Evolutionary conservation across 2,113 vertebrate species (phyloP).

Genomic region (Seriola aureovittata): DNA sequence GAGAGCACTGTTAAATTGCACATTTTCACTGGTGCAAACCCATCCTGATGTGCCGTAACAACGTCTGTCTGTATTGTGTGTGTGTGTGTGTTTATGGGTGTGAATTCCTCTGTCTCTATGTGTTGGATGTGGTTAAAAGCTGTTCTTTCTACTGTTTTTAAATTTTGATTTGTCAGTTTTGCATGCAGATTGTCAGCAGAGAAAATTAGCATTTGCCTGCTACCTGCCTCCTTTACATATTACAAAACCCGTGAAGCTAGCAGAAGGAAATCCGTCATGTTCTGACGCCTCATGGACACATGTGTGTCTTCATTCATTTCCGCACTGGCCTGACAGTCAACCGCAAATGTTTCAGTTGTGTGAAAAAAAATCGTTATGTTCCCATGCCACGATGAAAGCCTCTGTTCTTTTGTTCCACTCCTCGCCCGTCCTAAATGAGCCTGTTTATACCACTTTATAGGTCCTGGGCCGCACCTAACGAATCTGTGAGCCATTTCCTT

Average conservation of each 20-base stretch:
- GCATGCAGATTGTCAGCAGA: background rate
- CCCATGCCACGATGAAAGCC: background rate
- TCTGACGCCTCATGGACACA: background rate
- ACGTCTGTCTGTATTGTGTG: background rate
- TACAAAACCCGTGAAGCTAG: background rate
- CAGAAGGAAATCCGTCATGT: conserved; percentile 15
- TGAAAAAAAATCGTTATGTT: background rate
- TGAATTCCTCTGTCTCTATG: background rate
- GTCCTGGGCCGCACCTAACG: conserved; percentile 8
- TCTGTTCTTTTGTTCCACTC: conserved; percentile 11
- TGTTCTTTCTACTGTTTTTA: conserved; percentile 11
- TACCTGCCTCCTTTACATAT: background rate
- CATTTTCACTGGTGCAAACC: conserved; percentile 21
- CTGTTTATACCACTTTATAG: background rate
- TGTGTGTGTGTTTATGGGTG: background rate
- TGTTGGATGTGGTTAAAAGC: background rate
- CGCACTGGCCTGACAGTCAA: conserved; percentile 14
- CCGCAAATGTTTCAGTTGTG: conserved; percentile 32
- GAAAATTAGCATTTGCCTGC: background rate
- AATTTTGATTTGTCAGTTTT: background rate
- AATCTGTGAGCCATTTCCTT: conserved; percentile 55
- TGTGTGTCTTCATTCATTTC: conserved; percentile 23
- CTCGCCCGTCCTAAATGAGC: background rate
- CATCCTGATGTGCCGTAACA: background rate
- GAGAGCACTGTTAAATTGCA: conserved; percentile 25